phyloP scores from a whole-genome alignment of 2,797 vertebrate genomes.

The Erethizon dorsatum region DNA sequence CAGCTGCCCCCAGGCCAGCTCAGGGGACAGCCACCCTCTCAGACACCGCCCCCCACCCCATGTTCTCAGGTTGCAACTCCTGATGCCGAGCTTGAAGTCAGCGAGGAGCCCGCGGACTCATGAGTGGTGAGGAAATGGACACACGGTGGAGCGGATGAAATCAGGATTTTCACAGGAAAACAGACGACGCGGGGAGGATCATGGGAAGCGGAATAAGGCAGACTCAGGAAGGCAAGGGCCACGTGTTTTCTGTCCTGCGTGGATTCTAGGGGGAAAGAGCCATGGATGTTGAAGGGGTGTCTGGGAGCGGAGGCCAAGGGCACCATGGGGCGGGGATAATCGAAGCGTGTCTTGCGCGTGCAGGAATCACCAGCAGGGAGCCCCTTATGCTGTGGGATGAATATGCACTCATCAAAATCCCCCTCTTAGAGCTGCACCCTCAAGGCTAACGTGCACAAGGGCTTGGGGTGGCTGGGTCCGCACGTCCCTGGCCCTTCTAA shows the following conservation, averaged over 20 bases:
- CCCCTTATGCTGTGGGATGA: too few relatives aligned
- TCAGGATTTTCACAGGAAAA: not conserved
- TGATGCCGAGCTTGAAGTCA: not conserved
- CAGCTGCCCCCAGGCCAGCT: not conserved
- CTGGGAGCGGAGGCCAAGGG: too few relatives aligned
- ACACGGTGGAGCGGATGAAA: not conserved
- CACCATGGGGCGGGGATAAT: not conserved
- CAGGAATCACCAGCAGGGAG: not conserved
- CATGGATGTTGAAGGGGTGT: not conserved
- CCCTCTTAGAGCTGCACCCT: not conserved
- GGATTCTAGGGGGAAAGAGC: not conserved
- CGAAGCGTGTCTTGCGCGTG: rapidly evolving
- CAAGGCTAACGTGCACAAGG: not conserved
- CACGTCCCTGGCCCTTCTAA: not conserved
- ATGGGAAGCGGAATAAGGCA: rapidly evolving
- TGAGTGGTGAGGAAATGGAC: not conserved
- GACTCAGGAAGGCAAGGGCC: not conserved
- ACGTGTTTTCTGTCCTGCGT: not conserved
- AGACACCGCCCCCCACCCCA: not conserved
- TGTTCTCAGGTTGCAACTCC: not conserved
- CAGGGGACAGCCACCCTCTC: not conserved
- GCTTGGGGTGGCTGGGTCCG: not conserved
- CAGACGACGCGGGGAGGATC: not conserved
- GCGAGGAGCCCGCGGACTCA: not conserved
- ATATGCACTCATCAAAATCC: not conserved